Percentiles rank a stretch among this genome's conserved stretches.
phyloP scores from a whole-genome alignment of 2,113 vertebrate species.

The Xenopus laevis region DNA sequence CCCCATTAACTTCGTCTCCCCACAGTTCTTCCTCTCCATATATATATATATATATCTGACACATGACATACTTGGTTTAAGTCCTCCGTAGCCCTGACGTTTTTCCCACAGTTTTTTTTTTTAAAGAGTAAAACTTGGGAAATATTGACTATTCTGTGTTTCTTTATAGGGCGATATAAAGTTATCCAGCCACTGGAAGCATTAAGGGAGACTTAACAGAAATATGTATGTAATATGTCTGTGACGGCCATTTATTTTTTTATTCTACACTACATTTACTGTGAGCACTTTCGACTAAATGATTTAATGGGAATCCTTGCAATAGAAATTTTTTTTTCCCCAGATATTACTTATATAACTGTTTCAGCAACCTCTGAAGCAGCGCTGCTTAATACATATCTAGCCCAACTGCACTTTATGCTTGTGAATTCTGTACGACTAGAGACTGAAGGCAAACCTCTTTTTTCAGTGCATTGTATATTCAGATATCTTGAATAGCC shows the following conservation, averaged over 20 bases:
- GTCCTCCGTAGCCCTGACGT: too few species aligned
- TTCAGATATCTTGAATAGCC: conserved; percentile 43
- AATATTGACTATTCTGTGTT: too few species aligned
- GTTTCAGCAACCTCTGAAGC: conserved; percentile 27
- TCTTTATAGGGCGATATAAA: too few species aligned
- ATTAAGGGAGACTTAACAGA: conserved; percentile 19
- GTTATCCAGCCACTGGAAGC: too few species aligned
- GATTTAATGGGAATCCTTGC: conserved; percentile 51
- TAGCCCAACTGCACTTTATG: conserved; percentile 64
- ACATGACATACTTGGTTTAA: too few species aligned
- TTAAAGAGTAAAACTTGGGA: too few species aligned
- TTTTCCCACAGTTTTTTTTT: too few species aligned
- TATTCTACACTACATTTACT: conserved; percentile 48
- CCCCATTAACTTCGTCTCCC: too few species aligned
- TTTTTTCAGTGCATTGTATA: conserved; percentile 60
- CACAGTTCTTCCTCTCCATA: too few species aligned
- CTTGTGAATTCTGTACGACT: conserved; percentile 13
- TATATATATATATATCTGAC: too few species aligned
- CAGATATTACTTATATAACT: conserved; percentile 40
- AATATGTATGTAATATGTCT: neutral
- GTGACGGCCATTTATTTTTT: conserved; percentile 35
- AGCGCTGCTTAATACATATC: conserved; percentile 48
- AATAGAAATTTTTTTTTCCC: conserved; percentile 45
- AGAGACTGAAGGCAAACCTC: conserved; percentile 46
- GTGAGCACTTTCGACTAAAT: conserved; percentile 27